These are phyloP conservation scores for Pseudorhiza aurosa DNA, from an alignment of 30 jellyfish, hydroid and myxozoan species.

Conservation along the genomic window DNA sequence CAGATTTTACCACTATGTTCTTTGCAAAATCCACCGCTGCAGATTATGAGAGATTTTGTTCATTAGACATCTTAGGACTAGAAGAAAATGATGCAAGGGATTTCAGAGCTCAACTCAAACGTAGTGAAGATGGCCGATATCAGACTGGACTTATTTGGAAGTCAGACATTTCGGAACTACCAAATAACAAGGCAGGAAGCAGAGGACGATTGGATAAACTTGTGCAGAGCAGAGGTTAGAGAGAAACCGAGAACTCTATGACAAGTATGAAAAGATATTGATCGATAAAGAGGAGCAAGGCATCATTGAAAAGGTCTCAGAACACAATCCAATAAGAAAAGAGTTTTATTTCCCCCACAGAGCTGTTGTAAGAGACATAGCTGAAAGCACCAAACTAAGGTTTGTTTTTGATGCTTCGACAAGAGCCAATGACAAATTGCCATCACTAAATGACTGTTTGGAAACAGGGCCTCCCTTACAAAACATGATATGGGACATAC, in stretches of 20 bases:
- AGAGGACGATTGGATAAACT: neutral
- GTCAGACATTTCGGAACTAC: slow-evolving; percentile 1
- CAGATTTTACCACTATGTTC: slow-evolving; percentile 12
- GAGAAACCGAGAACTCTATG: neutral
- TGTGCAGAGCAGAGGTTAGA: slow-evolving; percentile 13
- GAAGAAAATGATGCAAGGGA: slow-evolving; percentile 11
- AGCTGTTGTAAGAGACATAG: slow-evolving; percentile 13
- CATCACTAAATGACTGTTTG: slow-evolving; percentile 63
- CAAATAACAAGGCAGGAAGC: slow-evolving; percentile 35
- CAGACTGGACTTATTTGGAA: slow-evolving; percentile 58
- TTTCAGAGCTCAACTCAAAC: slow-evolving; percentile 65
- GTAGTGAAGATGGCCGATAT: slow-evolving; percentile 53
- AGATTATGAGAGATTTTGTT: slow-evolving; percentile 32
- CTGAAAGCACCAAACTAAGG: slow-evolving; percentile 42
- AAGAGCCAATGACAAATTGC: slow-evolving; percentile 1
- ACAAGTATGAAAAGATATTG: neutral
- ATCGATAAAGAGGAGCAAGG: slow-evolving; percentile 36
- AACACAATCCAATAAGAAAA: neutral
- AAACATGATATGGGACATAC: slow-evolving; percentile 32
- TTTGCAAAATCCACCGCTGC: slow-evolving; percentile 7
- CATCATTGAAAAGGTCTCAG: slow-evolving; percentile 28
- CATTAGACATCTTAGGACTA: slow-evolving; percentile 61
- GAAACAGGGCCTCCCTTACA: slow-evolving; percentile 69
- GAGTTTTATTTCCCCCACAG: slow-evolving; percentile 58
- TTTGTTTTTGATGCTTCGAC: slow-evolving; percentile 67